Percentiles rank a stretch among this genome's conserved stretches.
These are phyloP conservation scores for Drosophila kokeensis DNA, from an alignment of 2,888 invertebrate species.

Conservation along the genomic window DNA sequence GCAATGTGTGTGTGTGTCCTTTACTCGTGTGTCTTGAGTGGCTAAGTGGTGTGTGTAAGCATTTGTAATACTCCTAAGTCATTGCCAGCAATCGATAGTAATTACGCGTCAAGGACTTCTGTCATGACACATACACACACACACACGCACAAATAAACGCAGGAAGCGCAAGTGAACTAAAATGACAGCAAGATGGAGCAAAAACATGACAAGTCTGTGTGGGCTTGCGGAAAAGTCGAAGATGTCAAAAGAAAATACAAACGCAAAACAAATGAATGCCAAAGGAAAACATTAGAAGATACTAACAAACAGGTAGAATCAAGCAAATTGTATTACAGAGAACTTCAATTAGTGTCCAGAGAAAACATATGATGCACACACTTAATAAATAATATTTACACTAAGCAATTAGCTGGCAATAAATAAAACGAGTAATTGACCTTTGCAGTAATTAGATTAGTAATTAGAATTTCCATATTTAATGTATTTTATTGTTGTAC, in stretches of 20 bases:
- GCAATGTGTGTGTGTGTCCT: conserved; percentile 6
- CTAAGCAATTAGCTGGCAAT: conserved; percentile 14
- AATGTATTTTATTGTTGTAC: background rate
- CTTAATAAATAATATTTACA: background rate
- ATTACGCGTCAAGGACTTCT: conserved; percentile 55
- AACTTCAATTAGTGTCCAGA: conserved; percentile 3
- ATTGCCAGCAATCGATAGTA: conserved; percentile 62
- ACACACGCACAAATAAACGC: conserved; percentile 6
- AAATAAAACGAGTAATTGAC: conserved; percentile 11
- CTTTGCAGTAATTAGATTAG: conserved; percentile 17
- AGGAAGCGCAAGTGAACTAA: conserved; percentile 7
- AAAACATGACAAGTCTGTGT: conserved; percentile 26
- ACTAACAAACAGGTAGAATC: conserved; percentile 32
- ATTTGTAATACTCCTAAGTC: conserved; percentile 51
- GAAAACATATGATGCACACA: background rate
- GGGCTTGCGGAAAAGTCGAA: conserved; percentile 12
- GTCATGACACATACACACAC: conserved; percentile 2
- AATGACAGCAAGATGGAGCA: conserved; percentile 10
- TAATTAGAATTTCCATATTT: conserved; percentile 4
- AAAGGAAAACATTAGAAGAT: background rate
- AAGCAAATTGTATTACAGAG: conserved; percentile 3
- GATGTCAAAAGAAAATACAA: background rate
- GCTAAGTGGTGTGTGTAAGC: conserved; percentile 20
- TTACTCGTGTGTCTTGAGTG: conserved; percentile 9
- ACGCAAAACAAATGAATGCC: conserved; percentile 1